phyloP scores from a whole-genome alignment of 1,140 invertebrate species.

The Pissodes strobi region DNA sequence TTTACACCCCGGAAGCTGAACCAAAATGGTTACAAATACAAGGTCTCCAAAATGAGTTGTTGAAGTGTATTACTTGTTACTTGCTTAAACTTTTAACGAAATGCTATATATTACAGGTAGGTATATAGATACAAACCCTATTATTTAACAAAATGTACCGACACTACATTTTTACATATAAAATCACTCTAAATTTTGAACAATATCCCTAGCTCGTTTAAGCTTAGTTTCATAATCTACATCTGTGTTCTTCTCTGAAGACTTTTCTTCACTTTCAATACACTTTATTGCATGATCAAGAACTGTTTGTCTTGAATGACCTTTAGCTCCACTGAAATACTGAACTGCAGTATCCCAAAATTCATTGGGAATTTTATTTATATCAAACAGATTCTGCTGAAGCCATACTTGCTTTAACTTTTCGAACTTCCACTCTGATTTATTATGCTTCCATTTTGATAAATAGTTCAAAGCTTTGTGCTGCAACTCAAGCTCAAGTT shows the following conservation, averaged over 20 bases:
- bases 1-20: no score
- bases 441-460: conserved; percentile 71
- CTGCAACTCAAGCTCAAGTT: conserved; percentile 42
- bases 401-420: conserved; percentile 76
- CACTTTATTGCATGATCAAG: conserved; percentile 66
- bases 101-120: no score
- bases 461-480: conserved; percentile 61
- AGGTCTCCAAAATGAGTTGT: no score
- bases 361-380: conserved; percentile 61
- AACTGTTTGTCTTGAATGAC: conserved; percentile 65
- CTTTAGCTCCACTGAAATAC: conserved; percentile 70
- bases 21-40: no score
- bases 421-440: conserved; percentile 75
- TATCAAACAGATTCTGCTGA: conserved; percentile 68
- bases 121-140: no score
- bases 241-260: conserved; percentile 38
- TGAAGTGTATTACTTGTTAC: no score
- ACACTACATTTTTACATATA: no score
- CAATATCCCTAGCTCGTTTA: conserved; percentile 46
- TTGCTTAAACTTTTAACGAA: no score
- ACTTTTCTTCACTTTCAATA: conserved; percentile 66
- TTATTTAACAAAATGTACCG: no score
- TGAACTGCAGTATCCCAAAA: conserved; percentile 69
- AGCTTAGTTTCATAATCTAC: conserved; percentile 47
- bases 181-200: conserved; percentile 46